Conservation (phyloP, 2,113 vertebrate species). For the Barnardius zonarius region DNA sequence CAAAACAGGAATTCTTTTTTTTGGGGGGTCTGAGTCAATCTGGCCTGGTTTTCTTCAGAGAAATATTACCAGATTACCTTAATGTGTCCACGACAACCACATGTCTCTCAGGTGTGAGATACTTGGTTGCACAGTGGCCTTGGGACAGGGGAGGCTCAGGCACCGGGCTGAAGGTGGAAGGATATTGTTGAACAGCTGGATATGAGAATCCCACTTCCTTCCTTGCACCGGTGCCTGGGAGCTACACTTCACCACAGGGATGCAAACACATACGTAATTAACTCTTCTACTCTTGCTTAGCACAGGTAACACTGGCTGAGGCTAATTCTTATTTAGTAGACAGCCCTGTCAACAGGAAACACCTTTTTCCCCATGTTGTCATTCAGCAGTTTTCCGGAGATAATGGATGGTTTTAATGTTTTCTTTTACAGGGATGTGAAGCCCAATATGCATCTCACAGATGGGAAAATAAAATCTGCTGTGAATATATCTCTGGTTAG, state of each 20-base stretch:
- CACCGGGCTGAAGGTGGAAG: neutral
- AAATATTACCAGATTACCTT: neutral
- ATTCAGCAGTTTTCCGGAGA: neutral
- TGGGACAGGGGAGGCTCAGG: neutral
- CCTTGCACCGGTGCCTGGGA: neutral
- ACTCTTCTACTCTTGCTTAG: neutral
- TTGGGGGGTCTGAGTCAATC: neutral
- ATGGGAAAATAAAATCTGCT: conserved; percentile 22
- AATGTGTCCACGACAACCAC: neutral
- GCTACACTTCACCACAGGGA: neutral
- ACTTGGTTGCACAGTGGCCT: neutral
- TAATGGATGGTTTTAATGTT: neutral
- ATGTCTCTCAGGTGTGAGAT: neutral
- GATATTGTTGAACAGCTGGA: neutral
- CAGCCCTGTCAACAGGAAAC: neutral
- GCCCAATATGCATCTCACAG: neutral
- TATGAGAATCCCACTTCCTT: neutral
- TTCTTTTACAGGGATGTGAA: neutral
- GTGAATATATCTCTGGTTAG: neutral
- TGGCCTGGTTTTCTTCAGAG: neutral
- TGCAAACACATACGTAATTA: neutral
- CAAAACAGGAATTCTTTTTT: neutral
- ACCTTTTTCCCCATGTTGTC: neutral
- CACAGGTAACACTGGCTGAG: neutral
- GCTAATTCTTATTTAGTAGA: neutral